These are phyloP conservation scores for Tretioscincus oriximinensis DNA, from an alignment of 2,113 vertebrate genomes.

Conservation along the genomic window DNA sequence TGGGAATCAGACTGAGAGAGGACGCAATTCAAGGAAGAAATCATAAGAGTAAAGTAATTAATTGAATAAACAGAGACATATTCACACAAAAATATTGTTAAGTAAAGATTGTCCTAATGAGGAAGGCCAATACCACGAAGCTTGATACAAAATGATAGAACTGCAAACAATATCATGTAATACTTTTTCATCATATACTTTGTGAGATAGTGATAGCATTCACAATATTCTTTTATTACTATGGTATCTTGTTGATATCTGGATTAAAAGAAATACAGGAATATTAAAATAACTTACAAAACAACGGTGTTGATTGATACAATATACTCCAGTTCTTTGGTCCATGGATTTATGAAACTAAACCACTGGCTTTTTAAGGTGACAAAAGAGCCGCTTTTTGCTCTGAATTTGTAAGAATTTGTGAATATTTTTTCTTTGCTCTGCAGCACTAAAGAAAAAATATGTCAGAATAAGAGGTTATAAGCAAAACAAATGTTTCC, in stretches of 20 bases:
- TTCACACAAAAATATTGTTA: too few relatives aligned
- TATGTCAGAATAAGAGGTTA: not conserved
- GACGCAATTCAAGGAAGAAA: too few relatives aligned
- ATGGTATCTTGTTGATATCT: not conserved
- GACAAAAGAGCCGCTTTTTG: slow-evolving; percentile 86
- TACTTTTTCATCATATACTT: too few relatives aligned
- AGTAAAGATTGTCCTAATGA: not conserved
- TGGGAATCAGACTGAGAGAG: too few relatives aligned
- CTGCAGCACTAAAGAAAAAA: slow-evolving; percentile 77
- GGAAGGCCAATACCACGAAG: not conserved
- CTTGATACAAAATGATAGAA: not conserved
- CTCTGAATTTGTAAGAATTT: slow-evolving; percentile 90
- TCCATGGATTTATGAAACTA: slow-evolving; percentile 94
- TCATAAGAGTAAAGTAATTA: too few relatives aligned
- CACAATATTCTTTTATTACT: not conserved
- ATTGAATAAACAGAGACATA: too few relatives aligned
- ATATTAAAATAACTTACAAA: slow-evolving; percentile 78
- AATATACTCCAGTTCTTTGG: slow-evolving; percentile 93
- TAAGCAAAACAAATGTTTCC: not conserved
- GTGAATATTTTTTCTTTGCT: slow-evolving; percentile 91
- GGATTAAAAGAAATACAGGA: slow-evolving; percentile 14
- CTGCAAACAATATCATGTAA: too few relatives aligned
- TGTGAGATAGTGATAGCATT: not conserved
- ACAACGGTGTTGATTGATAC: slow-evolving; percentile 90
- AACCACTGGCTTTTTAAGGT: slow-evolving; percentile 91